These are phyloP conservation scores for Ceuthmochares aereus DNA, from an alignment of 2,113 vertebrate species.

Conservation along the genomic window DNA sequence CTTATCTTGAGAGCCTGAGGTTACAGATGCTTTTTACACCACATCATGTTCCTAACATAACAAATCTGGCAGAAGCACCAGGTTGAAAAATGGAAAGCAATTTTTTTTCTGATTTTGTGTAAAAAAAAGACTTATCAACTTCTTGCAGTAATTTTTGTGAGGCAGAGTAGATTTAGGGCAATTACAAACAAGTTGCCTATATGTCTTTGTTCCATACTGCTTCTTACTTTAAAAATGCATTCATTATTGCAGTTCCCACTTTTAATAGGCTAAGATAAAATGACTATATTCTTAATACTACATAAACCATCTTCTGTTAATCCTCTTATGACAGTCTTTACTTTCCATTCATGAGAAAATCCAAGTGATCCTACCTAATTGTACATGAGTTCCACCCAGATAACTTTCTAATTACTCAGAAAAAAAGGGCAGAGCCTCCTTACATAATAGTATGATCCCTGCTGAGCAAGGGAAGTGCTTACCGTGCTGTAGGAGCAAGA, in stretches of 20 bases:
- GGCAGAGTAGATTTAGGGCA: not conserved
- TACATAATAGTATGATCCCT: not conserved
- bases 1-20: constrained; percentile 58
- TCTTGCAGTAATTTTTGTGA: constrained; percentile 26
- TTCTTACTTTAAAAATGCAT: not conserved
- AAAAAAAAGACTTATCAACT: not conserved
- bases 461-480: not conserved
- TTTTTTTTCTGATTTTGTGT: not conserved
- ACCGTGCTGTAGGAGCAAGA: not conserved
- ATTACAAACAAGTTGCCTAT: not conserved
- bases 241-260: not conserved
- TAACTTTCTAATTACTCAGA: not conserved
- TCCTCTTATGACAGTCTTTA: not conserved
- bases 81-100: constrained; percentile 34
- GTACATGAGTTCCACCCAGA: not conserved
- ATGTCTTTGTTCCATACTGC: not conserved
- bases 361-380: not conserved
- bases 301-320: not conserved
- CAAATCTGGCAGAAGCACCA: constrained; percentile 45
- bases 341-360: not conserved
- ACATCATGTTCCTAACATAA: constrained; percentile 50
- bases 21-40: constrained; percentile 68
- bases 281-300: not conserved
- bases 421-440: not conserved
- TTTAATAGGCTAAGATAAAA: not conserved